Evolutionary conservation across 1,140 invertebrate genomes (phyloP).

Genomic region (Philopotamus ludificatus): DNA sequence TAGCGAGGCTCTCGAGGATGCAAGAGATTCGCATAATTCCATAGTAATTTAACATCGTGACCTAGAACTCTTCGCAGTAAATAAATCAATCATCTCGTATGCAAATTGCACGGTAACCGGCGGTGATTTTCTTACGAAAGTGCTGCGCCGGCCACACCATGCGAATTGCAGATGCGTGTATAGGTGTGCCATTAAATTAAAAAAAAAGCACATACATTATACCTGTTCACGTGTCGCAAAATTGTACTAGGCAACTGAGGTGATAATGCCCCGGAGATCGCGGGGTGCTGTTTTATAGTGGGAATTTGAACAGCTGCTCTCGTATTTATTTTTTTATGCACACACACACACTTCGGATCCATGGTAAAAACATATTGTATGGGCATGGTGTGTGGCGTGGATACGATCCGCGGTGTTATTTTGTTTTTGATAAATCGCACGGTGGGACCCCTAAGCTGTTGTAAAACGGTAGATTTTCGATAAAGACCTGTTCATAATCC

Average conservation of each 20-base stretch:
- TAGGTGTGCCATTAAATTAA: conserved; percentile 1
- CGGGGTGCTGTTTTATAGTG: conserved; percentile 37
- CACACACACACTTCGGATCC: not conserved
- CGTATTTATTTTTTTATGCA: conserved; percentile 16
- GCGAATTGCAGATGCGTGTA: too few species aligned
- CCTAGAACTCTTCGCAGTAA: too few species aligned
- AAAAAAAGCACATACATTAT: conserved; percentile 14
- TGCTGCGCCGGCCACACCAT: too few species aligned
- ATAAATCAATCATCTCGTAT: too few species aligned
- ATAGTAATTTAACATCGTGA: too few species aligned
- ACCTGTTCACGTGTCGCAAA: conserved; percentile 32
- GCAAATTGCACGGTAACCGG: too few species aligned
- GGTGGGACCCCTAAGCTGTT: not conserved
- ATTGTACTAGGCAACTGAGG: conserved; percentile 22
- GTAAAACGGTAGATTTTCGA: too few species aligned
- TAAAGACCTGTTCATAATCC: too few species aligned
- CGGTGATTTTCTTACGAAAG: too few species aligned
- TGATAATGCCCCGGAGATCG: conserved; percentile 25
- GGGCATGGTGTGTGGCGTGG: too few species aligned
- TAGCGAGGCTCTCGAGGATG: too few species aligned
- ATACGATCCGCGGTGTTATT: not conserved
- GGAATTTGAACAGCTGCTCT: conserved; percentile 37
- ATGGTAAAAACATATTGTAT: not conserved
- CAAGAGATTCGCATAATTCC: too few species aligned
- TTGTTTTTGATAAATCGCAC: not conserved